Evolutionary conservation across 2,797 vertebrate genomes (phyloP), one percentile per base, ranked within the genome.

Genomic region (Danio choprae): DNA sequence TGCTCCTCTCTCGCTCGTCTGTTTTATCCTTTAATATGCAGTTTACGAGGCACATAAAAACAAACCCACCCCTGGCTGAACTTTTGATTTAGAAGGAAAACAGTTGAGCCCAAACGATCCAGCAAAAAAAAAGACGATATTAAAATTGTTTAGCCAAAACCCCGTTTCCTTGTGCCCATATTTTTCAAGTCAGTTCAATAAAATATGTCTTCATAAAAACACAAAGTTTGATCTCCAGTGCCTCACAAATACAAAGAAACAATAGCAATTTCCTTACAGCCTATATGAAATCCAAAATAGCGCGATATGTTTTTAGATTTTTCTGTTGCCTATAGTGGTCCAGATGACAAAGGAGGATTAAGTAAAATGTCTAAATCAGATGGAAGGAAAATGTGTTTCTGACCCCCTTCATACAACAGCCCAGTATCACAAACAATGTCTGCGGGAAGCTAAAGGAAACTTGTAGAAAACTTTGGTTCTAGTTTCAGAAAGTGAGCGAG

Each of bases 21-120:
- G 85, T 85, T 85, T 85, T 80, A 84, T 86, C 85, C 84, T 87
- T 88, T 88, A 89, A 89, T 89, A 85, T 87, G 81, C 81, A 84
- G 84, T 89, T 89, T 89, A 88, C 74, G 83, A 87, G 86, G 81
- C 88, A 85, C 85, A 88, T 89, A 85, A 88, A 89, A 87, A 87
- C 85, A 86, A 87, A 87, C 84, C 83, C 71, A 84, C 84, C 87
- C 84, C 79, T 86, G 86, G 83, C 75, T 85, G 88, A 86, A 87
- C 84, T 85, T 85, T 82, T 82, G 81, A 83, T 87, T 89, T 86
- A 86, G 58, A 74, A 80, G 78, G 59, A 86, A 86, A 87, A 86
- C 64, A 74, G 84, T 82, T 84, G 82, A 82, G 81, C 71, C 51
- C 79, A 81, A 83, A 83, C 62, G 70, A 82, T 74, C 73, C 59